Evolutionary conservation across 2,797 vertebrate species (phyloP).

Genomic region (Enteromius argenteus): DNA sequence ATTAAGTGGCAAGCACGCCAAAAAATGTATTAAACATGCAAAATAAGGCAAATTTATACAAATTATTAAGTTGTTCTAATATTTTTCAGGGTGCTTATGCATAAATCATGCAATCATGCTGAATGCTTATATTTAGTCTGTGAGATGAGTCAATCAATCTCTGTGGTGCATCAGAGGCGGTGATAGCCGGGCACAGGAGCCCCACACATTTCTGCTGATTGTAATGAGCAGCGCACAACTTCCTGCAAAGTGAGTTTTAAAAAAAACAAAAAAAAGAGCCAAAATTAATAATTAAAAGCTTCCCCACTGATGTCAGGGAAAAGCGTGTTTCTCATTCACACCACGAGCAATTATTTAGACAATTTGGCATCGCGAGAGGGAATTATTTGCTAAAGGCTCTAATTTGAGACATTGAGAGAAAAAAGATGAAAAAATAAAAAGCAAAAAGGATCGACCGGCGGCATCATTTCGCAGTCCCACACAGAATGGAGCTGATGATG

Average conservation of each 20-base stretch:
- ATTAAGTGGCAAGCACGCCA: conserved; percentile 1
- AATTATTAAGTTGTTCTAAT: conserved; percentile 69
- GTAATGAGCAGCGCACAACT: conserved; percentile 79
- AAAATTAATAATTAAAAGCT: conserved; percentile 79
- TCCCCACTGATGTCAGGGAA: conserved; percentile 73
- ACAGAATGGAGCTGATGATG: conserved; percentile 63
- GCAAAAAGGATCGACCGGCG: conserved; percentile 21
- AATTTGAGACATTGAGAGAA: conserved; percentile 74
- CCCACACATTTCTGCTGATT: conserved; percentile 81
- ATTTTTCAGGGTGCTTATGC: conserved; percentile 73
- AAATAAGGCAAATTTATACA: conserved; percentile 51
- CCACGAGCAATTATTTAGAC: conserved; percentile 75
- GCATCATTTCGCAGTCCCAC: conserved; percentile 33
- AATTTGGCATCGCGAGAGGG: conserved; percentile 68
- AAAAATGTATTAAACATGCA: conserved; percentile 18
- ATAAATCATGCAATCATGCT: conserved; percentile 86
- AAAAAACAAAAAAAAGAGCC: conserved; percentile 81
- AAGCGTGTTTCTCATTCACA: conserved; percentile 64
- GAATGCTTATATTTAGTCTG: conserved; percentile 74
- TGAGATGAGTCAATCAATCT: conserved; percentile 63
- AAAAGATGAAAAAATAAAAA: not conserved
- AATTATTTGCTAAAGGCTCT: conserved; percentile 72
- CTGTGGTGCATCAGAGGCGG: conserved; percentile 64
- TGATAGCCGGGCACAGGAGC: conserved; percentile 65
- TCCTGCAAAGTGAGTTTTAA: conserved; percentile 69